phyloP scores from a whole-genome alignment of 2,113 vertebrate genomes.

The Galbula dea region DNA sequence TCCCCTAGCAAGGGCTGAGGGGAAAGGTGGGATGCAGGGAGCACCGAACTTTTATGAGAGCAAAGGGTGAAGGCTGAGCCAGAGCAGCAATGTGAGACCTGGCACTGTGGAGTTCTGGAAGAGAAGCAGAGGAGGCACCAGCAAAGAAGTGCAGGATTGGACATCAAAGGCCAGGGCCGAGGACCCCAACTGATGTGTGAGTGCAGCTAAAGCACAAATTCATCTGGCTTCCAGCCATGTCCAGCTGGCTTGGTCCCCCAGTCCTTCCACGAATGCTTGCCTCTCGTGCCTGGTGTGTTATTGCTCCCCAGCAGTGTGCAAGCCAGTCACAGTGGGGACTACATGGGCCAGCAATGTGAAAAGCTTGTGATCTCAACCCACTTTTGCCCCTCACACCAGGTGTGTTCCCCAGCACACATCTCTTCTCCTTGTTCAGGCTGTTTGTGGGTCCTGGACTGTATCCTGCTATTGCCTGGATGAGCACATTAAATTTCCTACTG shows the following conservation, averaged over 20 bases:
- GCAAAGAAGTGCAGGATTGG: background rate
- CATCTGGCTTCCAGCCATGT: background rate
- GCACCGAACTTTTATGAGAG: background rate
- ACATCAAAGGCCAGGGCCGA: background rate
- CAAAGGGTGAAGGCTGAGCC: background rate
- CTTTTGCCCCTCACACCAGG: background rate
- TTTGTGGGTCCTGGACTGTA: background rate
- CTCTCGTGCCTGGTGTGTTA: background rate
- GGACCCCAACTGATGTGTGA: background rate
- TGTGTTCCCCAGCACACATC: background rate
- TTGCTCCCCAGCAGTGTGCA: background rate
- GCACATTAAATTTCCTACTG: background rate
- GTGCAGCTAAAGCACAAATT: background rate
- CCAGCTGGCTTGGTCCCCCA: background rate
- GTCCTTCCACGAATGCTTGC: background rate
- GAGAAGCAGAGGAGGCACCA: background rate
- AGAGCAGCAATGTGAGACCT: background rate
- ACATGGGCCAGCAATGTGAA: background rate
- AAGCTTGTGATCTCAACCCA: background rate
- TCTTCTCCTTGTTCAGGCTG: background rate
- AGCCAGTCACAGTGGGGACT: background rate
- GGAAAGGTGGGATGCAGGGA: background rate
- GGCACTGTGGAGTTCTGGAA: background rate
- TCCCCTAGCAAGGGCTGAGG: background rate
- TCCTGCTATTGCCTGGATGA: background rate